Evolutionary conservation across 2,888 invertebrate genomes (phyloP).

Genomic region (Prosopocoilus inquinatus): DNA sequence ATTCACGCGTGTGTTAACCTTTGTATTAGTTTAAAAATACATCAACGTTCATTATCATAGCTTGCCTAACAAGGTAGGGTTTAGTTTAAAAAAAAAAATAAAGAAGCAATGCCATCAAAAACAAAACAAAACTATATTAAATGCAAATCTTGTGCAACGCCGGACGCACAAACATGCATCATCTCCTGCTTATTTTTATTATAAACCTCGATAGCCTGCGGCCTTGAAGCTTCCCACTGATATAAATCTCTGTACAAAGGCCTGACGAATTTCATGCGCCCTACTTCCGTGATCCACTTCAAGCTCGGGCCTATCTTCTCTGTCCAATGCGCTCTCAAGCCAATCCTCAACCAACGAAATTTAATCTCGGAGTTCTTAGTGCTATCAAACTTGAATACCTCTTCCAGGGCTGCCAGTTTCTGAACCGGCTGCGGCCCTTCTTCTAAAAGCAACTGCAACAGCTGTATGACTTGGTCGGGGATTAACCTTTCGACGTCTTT

Average conservation of each 20-base stretch:
- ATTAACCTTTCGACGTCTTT: conserved; percentile 59
- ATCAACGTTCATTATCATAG: no score
- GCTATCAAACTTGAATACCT: conserved; percentile 62
- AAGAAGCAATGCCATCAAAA: no score
- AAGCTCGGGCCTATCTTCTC: conserved; percentile 67
- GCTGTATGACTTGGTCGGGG: conserved; percentile 66
- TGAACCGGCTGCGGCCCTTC: conserved; percentile 53
- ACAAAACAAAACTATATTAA: neutral
- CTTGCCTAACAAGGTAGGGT: no score
- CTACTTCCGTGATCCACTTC: conserved; percentile 77
- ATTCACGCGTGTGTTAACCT: no score
- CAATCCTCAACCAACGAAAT: conserved; percentile 74
- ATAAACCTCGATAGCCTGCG: conserved; percentile 71
- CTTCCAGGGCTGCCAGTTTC: conserved; percentile 62
- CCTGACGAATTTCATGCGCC: conserved; percentile 88
- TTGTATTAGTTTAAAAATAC: no score
- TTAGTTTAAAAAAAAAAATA: no score
- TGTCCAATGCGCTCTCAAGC: conserved; percentile 71
- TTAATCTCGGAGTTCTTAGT: conserved; percentile 78
- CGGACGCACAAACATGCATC: conserved; percentile 80
- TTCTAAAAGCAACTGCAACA: conserved; percentile 67
- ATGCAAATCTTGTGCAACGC: conserved; percentile 70
- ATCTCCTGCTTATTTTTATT: conserved; percentile 66
- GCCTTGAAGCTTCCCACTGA: conserved; percentile 71
- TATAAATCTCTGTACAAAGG: conserved; percentile 85